These are phyloP conservation scores for Drosophila barbarae DNA, from an alignment of 2,888 invertebrate genomes.

Conservation along the genomic window DNA sequence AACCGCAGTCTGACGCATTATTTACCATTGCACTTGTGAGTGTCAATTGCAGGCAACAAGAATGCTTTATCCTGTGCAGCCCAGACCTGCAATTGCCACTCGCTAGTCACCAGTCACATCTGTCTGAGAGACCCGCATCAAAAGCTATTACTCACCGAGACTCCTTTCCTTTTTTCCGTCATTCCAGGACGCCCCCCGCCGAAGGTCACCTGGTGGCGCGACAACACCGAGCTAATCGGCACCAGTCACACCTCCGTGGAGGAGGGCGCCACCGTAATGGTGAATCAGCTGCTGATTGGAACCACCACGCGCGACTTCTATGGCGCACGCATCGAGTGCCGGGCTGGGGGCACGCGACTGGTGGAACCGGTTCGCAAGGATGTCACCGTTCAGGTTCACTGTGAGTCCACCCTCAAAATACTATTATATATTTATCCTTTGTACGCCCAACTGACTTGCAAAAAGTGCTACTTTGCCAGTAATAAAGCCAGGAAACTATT, in stretches of 20 bases:
- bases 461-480: not conserved
- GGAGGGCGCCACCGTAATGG: slow-evolving; percentile 82
- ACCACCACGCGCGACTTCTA: slow-evolving; percentile 86
- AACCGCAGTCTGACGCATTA: slow-evolving; percentile 36
- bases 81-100: slow-evolving; percentile 3
- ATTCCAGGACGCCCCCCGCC: slow-evolving; percentile 88
- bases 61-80: slow-evolving; percentile 7
- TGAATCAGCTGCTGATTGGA: slow-evolving; percentile 88
- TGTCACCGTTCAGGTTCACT: slow-evolving; percentile 87
- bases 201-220: slow-evolving; percentile 90
- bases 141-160: slow-evolving; percentile 4
- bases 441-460: not conserved
- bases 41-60: slow-evolving; percentile 30
- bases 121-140: slow-evolving; percentile 13
- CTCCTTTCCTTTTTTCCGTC: not conserved
- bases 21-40: slow-evolving; percentile 24
- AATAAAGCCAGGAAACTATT: not conserved
- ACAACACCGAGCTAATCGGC: slow-evolving; percentile 86
- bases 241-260: slow-evolving; percentile 85
- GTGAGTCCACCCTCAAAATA: slow-evolving; percentile 80
- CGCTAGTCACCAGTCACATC: slow-evolving; percentile 4
- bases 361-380: slow-evolving; percentile 85
- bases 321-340: slow-evolving; percentile 88
- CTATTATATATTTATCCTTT: slow-evolving; percentile 2
- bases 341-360: slow-evolving; percentile 87